phyloP scores from a whole-genome alignment of 2,113 vertebrate genomes.

The Tamias sibiricus region DNA sequence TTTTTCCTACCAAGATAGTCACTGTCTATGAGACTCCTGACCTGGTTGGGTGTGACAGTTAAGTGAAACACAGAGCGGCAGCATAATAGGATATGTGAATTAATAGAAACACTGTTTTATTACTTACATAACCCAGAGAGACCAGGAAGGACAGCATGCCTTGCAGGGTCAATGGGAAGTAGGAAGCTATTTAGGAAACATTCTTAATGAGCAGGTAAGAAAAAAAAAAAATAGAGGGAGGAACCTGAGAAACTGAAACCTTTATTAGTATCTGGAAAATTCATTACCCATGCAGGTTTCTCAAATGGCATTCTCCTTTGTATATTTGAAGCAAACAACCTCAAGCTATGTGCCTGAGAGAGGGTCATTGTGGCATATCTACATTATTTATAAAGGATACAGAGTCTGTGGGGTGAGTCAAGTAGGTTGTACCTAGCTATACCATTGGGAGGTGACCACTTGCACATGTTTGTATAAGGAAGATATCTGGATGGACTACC shows the following conservation, averaged over 20 bases:
- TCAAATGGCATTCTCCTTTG: background rate
- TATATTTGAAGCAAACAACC: background rate
- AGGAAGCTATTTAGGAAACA: background rate
- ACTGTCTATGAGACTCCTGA: background rate
- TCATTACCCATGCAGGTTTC: background rate
- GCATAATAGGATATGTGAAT: no score
- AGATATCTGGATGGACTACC: rapidly evolving
- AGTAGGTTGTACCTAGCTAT: background rate
- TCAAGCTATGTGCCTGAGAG: background rate
- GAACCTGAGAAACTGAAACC: rapidly evolving
- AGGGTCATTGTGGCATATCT: background rate
- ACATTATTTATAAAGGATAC: no score
- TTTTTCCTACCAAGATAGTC: background rate
- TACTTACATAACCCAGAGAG: background rate
- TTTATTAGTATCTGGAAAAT: background rate
- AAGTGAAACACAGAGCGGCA: background rate
- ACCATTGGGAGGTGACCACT: rapidly evolving
- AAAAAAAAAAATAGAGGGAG: background rate
- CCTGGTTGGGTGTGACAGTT: rapidly evolving
- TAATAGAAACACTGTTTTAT: background rate
- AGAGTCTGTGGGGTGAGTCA: background rate
- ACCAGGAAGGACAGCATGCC: rapidly evolving
- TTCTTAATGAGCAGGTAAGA: rapidly evolving
- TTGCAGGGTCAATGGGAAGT: background rate
- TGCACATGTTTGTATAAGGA: background rate